Percentiles rank a stretch among this genome's conserved stretches.
Conservation (phyloP, 2,113 vertebrate species). For the Gila orcuttii region DNA sequence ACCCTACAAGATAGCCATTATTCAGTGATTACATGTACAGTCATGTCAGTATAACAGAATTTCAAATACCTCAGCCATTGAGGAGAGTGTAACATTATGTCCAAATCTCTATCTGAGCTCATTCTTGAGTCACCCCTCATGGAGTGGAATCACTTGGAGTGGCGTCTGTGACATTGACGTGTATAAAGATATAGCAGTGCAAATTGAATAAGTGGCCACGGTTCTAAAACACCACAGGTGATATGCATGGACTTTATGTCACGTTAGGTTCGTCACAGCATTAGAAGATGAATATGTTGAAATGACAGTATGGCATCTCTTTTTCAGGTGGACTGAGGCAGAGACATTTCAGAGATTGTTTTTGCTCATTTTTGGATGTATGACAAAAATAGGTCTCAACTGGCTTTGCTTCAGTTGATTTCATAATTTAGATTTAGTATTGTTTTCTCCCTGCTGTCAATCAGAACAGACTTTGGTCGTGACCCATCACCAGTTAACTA, state of each 20-base stretch:
- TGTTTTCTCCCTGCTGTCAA: neutral
- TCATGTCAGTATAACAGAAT: slow-evolving; percentile 4
- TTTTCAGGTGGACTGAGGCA: neutral
- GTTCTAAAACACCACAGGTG: neutral
- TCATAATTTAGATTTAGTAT: neutral
- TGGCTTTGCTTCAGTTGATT: neutral
- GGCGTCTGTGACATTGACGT: slow-evolving; percentile 16
- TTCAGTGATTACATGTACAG: neutral
- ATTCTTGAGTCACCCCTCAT: neutral
- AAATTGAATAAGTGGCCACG: neutral
- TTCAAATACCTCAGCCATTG: neutral
- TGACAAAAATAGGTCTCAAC: neutral
- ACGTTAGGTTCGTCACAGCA: neutral
- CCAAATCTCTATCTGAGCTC: slow-evolving; percentile 1
- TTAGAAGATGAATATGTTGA: neutral
- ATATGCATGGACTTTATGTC: neutral
- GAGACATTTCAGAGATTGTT: neutral
- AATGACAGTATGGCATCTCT: neutral
- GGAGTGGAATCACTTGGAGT: slow-evolving; percentile 8
- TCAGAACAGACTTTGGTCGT: neutral
- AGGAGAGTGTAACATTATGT: neutral
- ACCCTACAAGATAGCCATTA: neutral
- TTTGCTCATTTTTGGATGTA: slow-evolving; percentile 8
- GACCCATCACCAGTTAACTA: neutral
- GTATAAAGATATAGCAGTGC: slow-evolving; percentile 10